Conservation (phyloP, 2,888 invertebrate genomes). For the Eristalis arbustorum region DNA sequence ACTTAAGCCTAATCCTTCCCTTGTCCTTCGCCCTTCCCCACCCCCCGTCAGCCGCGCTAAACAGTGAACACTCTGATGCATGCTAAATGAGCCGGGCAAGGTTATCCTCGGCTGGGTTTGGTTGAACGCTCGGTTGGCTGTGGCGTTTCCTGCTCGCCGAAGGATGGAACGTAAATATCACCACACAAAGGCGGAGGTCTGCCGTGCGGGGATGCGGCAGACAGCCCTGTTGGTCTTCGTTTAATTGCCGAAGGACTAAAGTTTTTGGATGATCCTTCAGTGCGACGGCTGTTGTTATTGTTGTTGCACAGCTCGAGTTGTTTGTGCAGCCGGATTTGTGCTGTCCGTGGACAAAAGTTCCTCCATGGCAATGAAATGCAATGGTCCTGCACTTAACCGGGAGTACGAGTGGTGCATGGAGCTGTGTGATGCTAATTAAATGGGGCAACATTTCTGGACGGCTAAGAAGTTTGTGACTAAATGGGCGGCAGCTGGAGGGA, state of each 20-base stretch:
- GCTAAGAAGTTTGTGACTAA: constrained; percentile 12
- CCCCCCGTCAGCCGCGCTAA: constrained; percentile 18
- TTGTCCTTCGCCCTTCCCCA: constrained; percentile 18
- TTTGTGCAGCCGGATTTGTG: constrained; percentile 39
- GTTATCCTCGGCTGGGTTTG: constrained; percentile 45
- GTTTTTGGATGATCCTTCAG: constrained; percentile 29
- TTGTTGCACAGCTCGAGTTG: constrained; percentile 28
- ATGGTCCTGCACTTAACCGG: constrained; percentile 46
- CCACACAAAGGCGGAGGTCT: not conserved
- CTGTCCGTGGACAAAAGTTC: constrained; percentile 43
- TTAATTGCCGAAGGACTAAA: constrained; percentile 62
- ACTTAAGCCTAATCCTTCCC: constrained; percentile 65
- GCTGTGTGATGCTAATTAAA: constrained; percentile 48
- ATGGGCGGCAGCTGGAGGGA: not conserved
- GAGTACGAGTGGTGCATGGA: not conserved
- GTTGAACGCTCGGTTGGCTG: constrained; percentile 5
- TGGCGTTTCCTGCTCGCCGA: not conserved
- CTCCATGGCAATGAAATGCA: constrained; percentile 8
- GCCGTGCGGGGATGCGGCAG: not conserved
- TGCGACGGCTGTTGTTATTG: not conserved
- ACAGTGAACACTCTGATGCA: constrained; percentile 58
- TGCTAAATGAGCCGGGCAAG: constrained; percentile 66
- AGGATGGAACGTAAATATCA: constrained; percentile 32
- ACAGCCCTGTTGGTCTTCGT: constrained; percentile 17
- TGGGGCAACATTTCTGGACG: constrained; percentile 15